Evolutionary conservation across 1,140 invertebrate genomes (phyloP).

Genomic region (Anagrus nilaparvatae): DNA sequence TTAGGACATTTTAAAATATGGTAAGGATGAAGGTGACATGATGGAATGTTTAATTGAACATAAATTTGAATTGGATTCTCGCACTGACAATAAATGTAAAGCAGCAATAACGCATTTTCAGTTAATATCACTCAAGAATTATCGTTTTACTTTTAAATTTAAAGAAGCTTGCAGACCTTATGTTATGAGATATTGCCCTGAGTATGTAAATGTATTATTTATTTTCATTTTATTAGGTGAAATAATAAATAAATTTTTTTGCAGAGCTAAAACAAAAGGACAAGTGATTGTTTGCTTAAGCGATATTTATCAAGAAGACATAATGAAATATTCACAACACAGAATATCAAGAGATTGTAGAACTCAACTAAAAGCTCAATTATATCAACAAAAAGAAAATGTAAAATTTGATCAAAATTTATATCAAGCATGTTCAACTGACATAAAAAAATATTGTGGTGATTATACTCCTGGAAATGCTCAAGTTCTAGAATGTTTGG

Average conservation of each 20-base stretch:
- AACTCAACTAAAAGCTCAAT: constrained; percentile 76
- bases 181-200: constrained; percentile 70
- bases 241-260: constrained; percentile 9
- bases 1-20: constrained; percentile 50
- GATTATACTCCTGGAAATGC: constrained; percentile 66
- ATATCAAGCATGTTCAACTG: constrained; percentile 59
- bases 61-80: constrained; percentile 75
- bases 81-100: constrained; percentile 72
- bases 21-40: constrained; percentile 71
- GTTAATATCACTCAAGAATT: constrained; percentile 86
- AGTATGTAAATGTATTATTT: constrained; percentile 36
- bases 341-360: constrained; percentile 76
- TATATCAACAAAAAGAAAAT: constrained; percentile 81
- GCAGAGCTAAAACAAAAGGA: constrained; percentile 62
- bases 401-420: constrained; percentile 76
- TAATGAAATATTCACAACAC: constrained; percentile 64
- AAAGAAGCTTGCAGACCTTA: constrained; percentile 84
- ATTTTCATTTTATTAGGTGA: not conserved
- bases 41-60: constrained; percentile 90
- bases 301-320: constrained; percentile 80
- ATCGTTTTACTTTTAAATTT: constrained; percentile 90
- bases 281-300: constrained; percentile 89
- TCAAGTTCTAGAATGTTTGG: constrained; percentile 80
- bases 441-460: constrained; percentile 66
- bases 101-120: constrained; percentile 92